Evolutionary conservation across 53 echinoderm and acorn worm genomes (phyloP).

Genomic region (Antedon mediterranea): DNA sequence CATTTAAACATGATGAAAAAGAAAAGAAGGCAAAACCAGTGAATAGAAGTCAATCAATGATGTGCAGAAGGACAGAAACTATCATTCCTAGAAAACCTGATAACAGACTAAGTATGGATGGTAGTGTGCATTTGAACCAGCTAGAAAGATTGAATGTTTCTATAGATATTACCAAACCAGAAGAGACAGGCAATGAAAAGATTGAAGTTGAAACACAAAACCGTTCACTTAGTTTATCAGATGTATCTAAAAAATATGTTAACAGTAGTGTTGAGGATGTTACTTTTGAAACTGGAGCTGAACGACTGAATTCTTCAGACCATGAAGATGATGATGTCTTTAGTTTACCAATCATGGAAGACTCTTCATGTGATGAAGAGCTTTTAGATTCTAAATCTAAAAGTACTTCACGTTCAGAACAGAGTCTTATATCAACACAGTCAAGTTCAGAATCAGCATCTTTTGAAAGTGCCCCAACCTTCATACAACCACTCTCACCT

Average conservation of each 20-base stretch:
- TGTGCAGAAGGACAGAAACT: background rate
- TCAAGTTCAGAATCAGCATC: background rate
- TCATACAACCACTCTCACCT: conserved; percentile 16
- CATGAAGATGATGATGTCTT: background rate
- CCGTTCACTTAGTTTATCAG: no score
- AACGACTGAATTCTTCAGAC: background rate
- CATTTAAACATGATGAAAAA: background rate
- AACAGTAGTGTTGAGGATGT: background rate
- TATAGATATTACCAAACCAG: background rate
- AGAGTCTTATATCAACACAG: background rate
- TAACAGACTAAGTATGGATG: background rate
- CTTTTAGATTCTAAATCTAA: background rate
- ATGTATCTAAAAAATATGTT: background rate
- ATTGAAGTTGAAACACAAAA: background rate
- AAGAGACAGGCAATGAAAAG: background rate
- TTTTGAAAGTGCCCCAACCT: conserved; percentile 8
- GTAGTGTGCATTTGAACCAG: background rate
- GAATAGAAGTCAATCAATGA: background rate
- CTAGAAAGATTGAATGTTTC: background rate
- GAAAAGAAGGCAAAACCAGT: background rate
- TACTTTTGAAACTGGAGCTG: background rate
- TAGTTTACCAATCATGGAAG: background rate
- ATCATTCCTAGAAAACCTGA: background rate
- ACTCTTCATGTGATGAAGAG: background rate
- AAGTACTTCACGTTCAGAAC: background rate